phyloP scores from a whole-genome alignment of 1,140 invertebrate genomes.

The Choristoneura fumiferana region DNA sequence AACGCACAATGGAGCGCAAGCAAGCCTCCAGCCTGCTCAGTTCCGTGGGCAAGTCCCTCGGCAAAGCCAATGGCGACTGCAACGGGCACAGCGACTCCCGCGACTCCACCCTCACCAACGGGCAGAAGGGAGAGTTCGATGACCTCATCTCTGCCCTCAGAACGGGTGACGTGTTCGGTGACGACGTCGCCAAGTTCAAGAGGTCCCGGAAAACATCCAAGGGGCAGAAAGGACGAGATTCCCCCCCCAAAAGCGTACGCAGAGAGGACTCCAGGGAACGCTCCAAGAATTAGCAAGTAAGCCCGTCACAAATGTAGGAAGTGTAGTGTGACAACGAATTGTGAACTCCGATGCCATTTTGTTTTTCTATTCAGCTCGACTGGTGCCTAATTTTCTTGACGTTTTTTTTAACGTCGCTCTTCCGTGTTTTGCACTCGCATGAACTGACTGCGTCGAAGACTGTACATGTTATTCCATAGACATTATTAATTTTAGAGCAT shows the following conservation, averaged over 20 bases:
- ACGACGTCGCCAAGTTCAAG: slow-evolving; percentile 96
- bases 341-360: slow-evolving; percentile 33
- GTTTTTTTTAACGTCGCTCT: slow-evolving; percentile 22
- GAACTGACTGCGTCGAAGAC: slow-evolving; percentile 45
- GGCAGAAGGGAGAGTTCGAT: slow-evolving; percentile 94
- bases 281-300: slow-evolving; percentile 67
- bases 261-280: slow-evolving; percentile 86
- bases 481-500: slow-evolving; percentile 34
- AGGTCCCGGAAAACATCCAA: slow-evolving; percentile 85
- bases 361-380: slow-evolving; percentile 27
- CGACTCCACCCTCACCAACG: slow-evolving; percentile 68
- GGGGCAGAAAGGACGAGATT: slow-evolving; percentile 77
- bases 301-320: slow-evolving; percentile 6
- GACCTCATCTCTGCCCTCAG: slow-evolving; percentile 97
- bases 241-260: slow-evolving; percentile 81
- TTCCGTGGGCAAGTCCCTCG: slow-evolving; percentile 79
- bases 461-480: slow-evolving; percentile 46
- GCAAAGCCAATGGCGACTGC: slow-evolving; percentile 74
- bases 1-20: slow-evolving; percentile 92
- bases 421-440: slow-evolving; percentile 32
- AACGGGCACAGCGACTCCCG: slow-evolving; percentile 71
- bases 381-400: slow-evolving; percentile 42
- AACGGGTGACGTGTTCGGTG: slow-evolving; percentile 98
- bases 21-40: slow-evolving; percentile 86
- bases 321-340: slow-evolving; percentile 32